Evolutionary conservation across 2,797 vertebrate species (phyloP).

Genomic region (Sebastolobus altivelis): DNA sequence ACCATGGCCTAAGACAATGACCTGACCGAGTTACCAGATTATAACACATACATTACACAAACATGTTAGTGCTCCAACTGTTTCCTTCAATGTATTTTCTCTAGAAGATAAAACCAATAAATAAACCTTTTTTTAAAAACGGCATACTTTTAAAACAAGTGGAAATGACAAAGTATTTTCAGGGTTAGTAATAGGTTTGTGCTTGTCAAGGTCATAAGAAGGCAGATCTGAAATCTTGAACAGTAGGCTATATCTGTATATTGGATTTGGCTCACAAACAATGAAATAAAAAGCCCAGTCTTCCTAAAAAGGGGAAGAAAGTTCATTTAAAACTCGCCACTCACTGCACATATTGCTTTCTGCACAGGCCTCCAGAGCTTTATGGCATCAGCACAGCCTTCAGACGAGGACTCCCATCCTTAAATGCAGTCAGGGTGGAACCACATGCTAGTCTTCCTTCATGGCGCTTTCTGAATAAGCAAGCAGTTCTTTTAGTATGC

Average conservation of each 20-base stretch:
- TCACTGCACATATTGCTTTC: constrained; percentile 89
- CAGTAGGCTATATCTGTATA: constrained; percentile 85
- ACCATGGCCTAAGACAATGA: constrained; percentile 82
- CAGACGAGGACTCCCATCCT: constrained; percentile 58
- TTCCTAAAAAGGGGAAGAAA: constrained; percentile 82
- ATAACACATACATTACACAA: constrained; percentile 79
- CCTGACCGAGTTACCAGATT: constrained; percentile 80
- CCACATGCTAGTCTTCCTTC: constrained; percentile 72
- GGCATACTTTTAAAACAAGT: constrained; percentile 82
- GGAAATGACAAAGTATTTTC: constrained; percentile 82
- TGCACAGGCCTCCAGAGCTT: constrained; percentile 78
- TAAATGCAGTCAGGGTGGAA: constrained; percentile 70
- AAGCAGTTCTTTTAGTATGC: constrained; percentile 76
- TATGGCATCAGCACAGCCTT: constrained; percentile 74
- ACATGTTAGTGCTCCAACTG: constrained; percentile 81
- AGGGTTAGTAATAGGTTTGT: constrained; percentile 89
- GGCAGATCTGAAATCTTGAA: constrained; percentile 89
- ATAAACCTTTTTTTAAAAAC: constrained; percentile 79
- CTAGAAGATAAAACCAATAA: constrained; percentile 86
- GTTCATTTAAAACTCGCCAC: constrained; percentile 81
- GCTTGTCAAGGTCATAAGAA: constrained; percentile 91
- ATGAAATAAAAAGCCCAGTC: constrained; percentile 85
- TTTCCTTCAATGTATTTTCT: constrained; percentile 83
- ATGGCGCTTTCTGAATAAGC: constrained; percentile 76
- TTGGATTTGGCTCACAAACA: constrained; percentile 89